Evolutionary conservation across 30 jellyfish, hydroid and myxozoan species (phyloP), one percentile per base, ranked within the genome.

Genomic region (Sanderia malayensis): DNA sequence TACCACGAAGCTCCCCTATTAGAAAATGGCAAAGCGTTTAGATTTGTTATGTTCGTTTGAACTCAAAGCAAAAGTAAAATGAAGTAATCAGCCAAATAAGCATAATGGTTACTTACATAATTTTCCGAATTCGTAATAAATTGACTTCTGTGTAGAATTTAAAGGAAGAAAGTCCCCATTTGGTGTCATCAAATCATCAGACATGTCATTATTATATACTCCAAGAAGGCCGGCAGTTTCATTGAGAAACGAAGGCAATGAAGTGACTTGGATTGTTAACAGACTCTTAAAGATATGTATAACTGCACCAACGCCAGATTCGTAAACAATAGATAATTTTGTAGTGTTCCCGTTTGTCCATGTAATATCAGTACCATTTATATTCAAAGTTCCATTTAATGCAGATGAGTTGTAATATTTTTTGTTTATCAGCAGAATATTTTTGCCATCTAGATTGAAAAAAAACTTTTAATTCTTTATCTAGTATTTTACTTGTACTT

Each of bases 161-260:
- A 34, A 6, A 22, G 85, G 67, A 17, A 80, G 30, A 19, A 41
- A 13, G 25, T 78, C 58, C 0, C 92, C 92, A 31, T 80, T 52
- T 2, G 76, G 75, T 25, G 70, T 24, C 58, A 44, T 53, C 32
- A 80, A 59, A 24, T 80, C 92, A 44, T 80, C 84, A 8, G 59
- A 45, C 6, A 47, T 55, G 61, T 80, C 32, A 8, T 68, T 71
- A 59, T 80, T 80, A 61, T 18, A 18, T 24, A 41, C 69, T 20
- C 92, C 92, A 47, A 80, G 58, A 57, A 80, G 76, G 4, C 92
- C 92, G 15, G 26, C 37, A 0, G 84, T 67, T 31, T 49, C 31
- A 58, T 58, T 37, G 10, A 26, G 24, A 21, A 61, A 49, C 28
- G 75, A 67, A 10, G 75, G 58, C 20, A 58, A 52, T 2, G 57